Evolutionary conservation across 1,140 invertebrate species (phyloP), one percentile per base, ranked within the genome.

Genomic region (Drosophila ananassae): DNA sequence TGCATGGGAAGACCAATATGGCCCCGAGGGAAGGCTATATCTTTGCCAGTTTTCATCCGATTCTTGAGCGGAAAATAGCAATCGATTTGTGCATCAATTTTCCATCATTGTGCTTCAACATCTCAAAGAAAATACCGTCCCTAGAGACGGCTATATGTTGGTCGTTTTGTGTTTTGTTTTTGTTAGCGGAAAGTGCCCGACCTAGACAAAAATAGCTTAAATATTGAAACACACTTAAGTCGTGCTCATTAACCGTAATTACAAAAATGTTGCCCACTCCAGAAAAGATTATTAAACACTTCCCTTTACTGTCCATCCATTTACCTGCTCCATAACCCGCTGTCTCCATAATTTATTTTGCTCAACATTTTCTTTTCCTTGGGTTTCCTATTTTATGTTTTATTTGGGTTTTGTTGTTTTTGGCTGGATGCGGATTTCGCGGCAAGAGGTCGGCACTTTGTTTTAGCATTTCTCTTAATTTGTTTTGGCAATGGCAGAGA

Each of bases 381-480:
- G 32, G 60, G 41, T 60, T 57, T 44, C n/a, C 17, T 39, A 47
- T 47, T 59, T 61, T 30, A 22, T 37, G 10, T 37, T 32, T 41
- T n/a, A 8, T 41, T 13, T 8, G 12, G 41, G 13, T 32, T 44
- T 54, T 56, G 51, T 74, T 68, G 64, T 57, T 77, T 81, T 69
- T 58, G 25, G 17, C 21, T 47, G 24, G 8, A 39, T 48, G 56
- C 50, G 30, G 44, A 73, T 62, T 68, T 81, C 79, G 63, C 66
- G 59, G 50, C 60, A 39, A 60, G 53, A 75, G 64, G 41, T 64
- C 64, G 80, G 79, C 60, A 62, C 75, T 84, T 89, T 89, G 77
- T 85, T 85, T 89, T 60, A 79, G 74, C 79, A 89, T 83, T 89
- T 83, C 67, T 89, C 84, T 89, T 89, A 89, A 89, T 89, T 89